Evolutionary conservation across 1,140 invertebrate genomes (phyloP).

Genomic region (Formica exsecta): DNA sequence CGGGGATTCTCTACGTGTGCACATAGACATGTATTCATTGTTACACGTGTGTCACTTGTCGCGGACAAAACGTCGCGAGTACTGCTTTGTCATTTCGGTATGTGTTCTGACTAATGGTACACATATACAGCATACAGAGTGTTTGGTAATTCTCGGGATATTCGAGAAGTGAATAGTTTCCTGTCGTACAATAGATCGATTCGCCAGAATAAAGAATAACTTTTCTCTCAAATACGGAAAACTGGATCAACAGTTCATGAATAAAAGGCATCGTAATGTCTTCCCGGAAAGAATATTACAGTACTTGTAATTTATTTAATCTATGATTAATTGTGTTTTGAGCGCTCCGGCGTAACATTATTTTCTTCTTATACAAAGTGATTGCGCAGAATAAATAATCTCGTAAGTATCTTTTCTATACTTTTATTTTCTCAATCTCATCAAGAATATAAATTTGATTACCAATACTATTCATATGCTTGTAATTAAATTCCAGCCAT

Average conservation of each 20-base stretch:
- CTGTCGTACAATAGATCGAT: background rate
- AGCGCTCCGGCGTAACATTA: background rate
- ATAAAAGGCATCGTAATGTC: background rate
- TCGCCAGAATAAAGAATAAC: background rate
- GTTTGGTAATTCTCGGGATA: background rate
- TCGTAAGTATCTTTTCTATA: background rate
- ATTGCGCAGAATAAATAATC: background rate
- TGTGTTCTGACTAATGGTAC: constrained; percentile 25
- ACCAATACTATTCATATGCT: background rate
- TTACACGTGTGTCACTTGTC: constrained; percentile 23
- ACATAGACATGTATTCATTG: background rate
- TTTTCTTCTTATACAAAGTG: background rate
- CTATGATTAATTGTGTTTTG: background rate
- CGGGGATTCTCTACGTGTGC: background rate
- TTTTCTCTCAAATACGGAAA: background rate
- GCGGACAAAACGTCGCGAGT: constrained; percentile 9
- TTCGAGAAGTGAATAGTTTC: background rate
- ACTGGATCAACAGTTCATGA: background rate
- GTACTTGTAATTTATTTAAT: constrained; percentile 8
- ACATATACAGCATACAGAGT: background rate
- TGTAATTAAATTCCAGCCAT: background rate
- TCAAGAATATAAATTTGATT: background rate
- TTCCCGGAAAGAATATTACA: background rate
- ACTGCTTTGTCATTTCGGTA: constrained; percentile 8
- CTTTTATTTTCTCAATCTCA: background rate